Base-by-base conservation (phyloP, 2,888 invertebrate species). In the Chironomus tentans region DNA sequence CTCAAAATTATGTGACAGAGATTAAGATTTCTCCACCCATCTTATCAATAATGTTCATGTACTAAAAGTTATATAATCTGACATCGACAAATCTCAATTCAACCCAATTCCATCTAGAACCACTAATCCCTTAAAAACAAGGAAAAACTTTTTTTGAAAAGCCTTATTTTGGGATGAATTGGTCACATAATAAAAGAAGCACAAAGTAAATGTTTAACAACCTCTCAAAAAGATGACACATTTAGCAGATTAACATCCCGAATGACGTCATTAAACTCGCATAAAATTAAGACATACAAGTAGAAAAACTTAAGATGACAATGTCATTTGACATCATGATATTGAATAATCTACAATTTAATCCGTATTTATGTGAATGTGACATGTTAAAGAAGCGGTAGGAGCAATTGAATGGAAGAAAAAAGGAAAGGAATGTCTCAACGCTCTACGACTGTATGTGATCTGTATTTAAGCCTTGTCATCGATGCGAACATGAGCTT, bases 401-500 rank as follows among this genome's bases (percentile, higher is more conserved):
- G 6, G 6, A 56, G 15, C 56, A 56, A 56, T 56, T 56, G 56
- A 56, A 56, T 56, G 56, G 15, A n/a, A 50, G 12, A 4, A 12
- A 50, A 50, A 50, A 15, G 50, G 15, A 56, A 56, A 18, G 56
- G 56, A 56, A 56, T 56, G 56, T 56, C 18, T 56, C 18, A 18
- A 56, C 56, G 38, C 12, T 10, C 7, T 68, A 38, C 13, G 28
- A 68, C 21, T 65, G 65, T 24, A 28, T 65, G 10, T 65, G 22
- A 24, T 38, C 68, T 38, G 47, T 21, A 46, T 46, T 47, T 70
- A 70, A 70, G 70, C 70, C 28, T 22, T 70, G 70, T 56, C 56
- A 56, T 70, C 24, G 24, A 70, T 56, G 56, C 13, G 70, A 70
- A 70, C 47, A 70, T 70, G 70, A 70, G 70, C 70, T 70, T 56